Conservation (phyloP, 2,797 vertebrate species). For the Cyclura pinguis region DNA sequence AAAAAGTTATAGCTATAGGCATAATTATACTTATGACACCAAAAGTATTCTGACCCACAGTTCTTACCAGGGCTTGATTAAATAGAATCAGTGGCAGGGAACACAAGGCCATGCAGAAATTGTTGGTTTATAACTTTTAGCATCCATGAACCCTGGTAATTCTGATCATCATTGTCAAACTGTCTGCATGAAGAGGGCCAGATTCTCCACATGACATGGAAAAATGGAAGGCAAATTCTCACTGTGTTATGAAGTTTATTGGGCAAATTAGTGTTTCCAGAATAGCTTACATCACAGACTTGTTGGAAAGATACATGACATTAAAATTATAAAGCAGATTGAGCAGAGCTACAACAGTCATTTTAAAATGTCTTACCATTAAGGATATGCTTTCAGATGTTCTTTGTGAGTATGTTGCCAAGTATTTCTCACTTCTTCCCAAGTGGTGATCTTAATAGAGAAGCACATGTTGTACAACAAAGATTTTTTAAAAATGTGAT, state of each 20-base stretch:
- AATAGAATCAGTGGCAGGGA: background rate
- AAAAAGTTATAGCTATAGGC: too few species aligned
- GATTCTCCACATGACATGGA: background rate
- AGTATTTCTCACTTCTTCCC: background rate
- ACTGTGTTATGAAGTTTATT: background rate
- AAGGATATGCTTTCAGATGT: background rate
- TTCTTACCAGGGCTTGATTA: background rate
- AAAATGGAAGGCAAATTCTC: background rate
- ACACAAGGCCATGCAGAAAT: background rate
- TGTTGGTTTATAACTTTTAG: background rate
- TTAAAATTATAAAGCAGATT: background rate
- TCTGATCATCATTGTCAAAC: background rate
- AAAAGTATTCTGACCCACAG: too few species aligned
- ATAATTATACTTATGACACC: too few species aligned
- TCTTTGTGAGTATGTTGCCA: background rate
- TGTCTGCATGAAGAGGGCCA: background rate
- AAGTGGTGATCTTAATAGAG: background rate
- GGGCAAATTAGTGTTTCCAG: background rate
- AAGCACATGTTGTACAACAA: background rate
- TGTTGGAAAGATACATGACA: background rate
- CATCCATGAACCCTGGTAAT: background rate
- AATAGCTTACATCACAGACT: background rate
- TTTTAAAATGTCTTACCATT: background rate
- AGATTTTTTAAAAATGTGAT: background rate
- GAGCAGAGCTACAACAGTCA: background rate